Conservation (phyloP, 2,113 vertebrate species). For the Semnornis frantzii region DNA sequence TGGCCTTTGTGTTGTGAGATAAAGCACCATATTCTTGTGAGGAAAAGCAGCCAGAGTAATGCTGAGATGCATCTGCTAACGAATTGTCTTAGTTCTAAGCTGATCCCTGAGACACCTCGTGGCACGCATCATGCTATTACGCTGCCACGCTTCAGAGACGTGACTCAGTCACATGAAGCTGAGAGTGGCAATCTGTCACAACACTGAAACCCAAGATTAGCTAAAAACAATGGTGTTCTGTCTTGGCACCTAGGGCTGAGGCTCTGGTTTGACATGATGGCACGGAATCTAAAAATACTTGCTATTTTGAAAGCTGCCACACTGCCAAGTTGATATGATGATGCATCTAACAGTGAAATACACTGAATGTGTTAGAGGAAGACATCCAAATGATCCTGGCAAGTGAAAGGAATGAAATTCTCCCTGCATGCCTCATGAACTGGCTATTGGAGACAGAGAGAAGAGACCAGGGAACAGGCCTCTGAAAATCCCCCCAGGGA, state of each 20-base stretch:
- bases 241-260: background rate
- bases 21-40: background rate
- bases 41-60: background rate
- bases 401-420: background rate
- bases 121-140: background rate
- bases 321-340: background rate
- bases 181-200: background rate
- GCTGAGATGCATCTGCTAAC: background rate
- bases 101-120: background rate
- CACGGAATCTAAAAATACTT: background rate
- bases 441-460: background rate
- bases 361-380: background rate
- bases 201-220: background rate
- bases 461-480: background rate
- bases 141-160: background rate
- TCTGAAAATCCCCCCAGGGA: no score
- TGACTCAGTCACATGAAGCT: background rate
- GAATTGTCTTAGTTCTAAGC: background rate
- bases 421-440: rapidly evolving
- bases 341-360: background rate
- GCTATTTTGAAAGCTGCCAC: background rate
- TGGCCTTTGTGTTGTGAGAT: background rate
- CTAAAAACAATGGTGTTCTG: background rate
- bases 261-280: background rate
- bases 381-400: background rate